Evolutionary conservation across 2,797 vertebrate species (phyloP), one percentile per base, ranked within the genome.

Genomic region (Dromococcyx pavoninus): DNA sequence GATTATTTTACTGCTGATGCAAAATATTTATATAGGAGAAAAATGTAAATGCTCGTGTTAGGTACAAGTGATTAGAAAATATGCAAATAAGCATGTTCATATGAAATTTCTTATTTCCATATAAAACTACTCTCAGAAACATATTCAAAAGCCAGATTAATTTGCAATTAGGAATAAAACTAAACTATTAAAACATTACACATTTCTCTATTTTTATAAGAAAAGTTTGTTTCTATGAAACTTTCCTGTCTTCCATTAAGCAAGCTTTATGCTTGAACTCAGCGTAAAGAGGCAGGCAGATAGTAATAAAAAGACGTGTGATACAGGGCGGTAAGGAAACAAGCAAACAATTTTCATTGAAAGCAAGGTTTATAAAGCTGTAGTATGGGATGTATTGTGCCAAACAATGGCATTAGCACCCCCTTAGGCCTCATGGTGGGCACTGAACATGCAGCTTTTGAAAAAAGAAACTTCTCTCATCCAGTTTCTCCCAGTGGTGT

Each of bases 371-470:
- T 98, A 97, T 97, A 97, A 97, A 97, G 97, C 98, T 96, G 91
- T 75, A 92, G 95, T 97, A 95, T 96, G 96, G 98, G 98, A 98
- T 96, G 93, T 96, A 97, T 98, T 94, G 91, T 95, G 88, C 60
- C 23, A 93, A 97, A 99, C 98, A 99, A 99, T 98, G 93, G 98
- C 91, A 97, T 97, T 98, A 98, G 97, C 98, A 98, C 96, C 97
- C 98, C 98, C 98, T 98, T 96, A 97, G 98, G 98, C 98, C 98
- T 98, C 97, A 97, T 97, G 96, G 98, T 98, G 98, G 98, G 94
- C 95, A 96, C 90, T 89, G 97, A 98, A 98, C 98, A 99, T 99
- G 98, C 99, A 98, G 98, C 97, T 97, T 97, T 97, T 98, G 97
- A 98, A 98, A 98, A 94, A 98, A 98, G 97, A 97, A 98, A 97